Conservation (phyloP, 2,888 invertebrate genomes). For the Stenolophus ochropezus region DNA sequence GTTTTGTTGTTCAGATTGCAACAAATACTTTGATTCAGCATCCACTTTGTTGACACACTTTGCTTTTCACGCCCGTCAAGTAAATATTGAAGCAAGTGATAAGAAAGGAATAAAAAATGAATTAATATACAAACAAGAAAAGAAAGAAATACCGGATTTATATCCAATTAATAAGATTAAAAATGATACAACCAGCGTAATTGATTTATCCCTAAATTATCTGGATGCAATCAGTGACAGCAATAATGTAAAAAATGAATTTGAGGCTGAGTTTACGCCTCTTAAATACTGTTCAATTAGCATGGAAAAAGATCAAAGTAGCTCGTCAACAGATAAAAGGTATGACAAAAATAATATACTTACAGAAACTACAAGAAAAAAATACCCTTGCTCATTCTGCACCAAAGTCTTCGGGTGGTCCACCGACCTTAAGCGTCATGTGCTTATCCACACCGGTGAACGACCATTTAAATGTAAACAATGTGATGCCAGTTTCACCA, state of each 20-base stretch:
- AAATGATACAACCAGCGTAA: constrained; percentile 50
- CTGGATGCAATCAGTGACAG: constrained; percentile 55
- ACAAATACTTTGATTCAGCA: constrained; percentile 67
- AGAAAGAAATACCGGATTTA: constrained; percentile 65
- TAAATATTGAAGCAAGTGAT: constrained; percentile 45
- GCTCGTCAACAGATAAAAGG: neutral
- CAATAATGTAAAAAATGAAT: constrained; percentile 57
- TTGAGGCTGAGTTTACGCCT: constrained; percentile 66
- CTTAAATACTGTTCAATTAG: constrained; percentile 68
- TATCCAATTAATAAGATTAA: constrained; percentile 64
- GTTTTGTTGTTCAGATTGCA: constrained; percentile 68
- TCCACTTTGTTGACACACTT: constrained; percentile 70
- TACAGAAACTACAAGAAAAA: constrained; percentile 63
- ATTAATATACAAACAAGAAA: constrained; percentile 50
- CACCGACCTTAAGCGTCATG: constrained; percentile 72
- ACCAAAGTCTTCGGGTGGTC: constrained; percentile 71
- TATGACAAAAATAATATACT: constrained; percentile 54
- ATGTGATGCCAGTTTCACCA: constrained; percentile 71
- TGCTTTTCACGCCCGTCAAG: constrained; percentile 67
- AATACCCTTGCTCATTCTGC: constrained; percentile 70
- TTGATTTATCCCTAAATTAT: constrained; percentile 4
- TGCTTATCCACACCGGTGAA: constrained; percentile 72
- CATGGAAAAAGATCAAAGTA: constrained; percentile 64
- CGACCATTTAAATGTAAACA: constrained; percentile 70
- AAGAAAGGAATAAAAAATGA: constrained; percentile 46